Evolutionary conservation across 2,888 invertebrate species (phyloP).

Genomic region (Drosophila testacea): DNA sequence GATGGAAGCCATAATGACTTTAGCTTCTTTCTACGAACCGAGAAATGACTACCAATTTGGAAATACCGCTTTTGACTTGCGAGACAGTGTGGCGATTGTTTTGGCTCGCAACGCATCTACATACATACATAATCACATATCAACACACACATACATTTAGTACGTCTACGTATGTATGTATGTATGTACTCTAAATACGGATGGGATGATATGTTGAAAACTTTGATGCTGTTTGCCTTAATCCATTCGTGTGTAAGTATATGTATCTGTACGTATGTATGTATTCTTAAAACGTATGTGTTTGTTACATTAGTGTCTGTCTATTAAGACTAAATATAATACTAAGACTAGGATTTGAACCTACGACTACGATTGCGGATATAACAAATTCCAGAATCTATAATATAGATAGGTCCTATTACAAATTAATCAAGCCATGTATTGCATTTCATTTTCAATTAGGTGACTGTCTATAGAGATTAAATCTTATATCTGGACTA

Average conservation of each 20-base stretch:
- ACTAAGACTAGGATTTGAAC: neutral
- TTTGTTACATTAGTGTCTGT: neutral
- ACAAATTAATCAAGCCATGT: no score
- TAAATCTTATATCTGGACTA: neutral
- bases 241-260: slow-evolving; percentile 10
- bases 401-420: no score
- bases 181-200: neutral
- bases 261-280: neutral
- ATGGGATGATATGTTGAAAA: slow-evolving; percentile 26
- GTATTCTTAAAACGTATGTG: neutral
- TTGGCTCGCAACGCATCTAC: slow-evolving; percentile 48
- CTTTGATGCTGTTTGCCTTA: slow-evolving; percentile 26
- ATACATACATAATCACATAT: slow-evolving; percentile 8
- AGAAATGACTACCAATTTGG: slow-evolving; percentile 83
- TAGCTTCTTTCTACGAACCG: slow-evolving; percentile 83
- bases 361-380: neutral
- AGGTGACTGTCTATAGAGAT: no score
- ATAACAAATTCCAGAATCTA: no score
- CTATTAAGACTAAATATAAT: neutral
- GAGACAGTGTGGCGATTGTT: slow-evolving; percentile 81
- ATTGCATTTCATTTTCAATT: no score
- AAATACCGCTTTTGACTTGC: slow-evolving; percentile 81
- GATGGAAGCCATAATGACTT: slow-evolving; percentile 84
- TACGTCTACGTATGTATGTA: neutral
- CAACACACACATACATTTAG: slow-evolving; percentile 24